Percentiles rank a stretch among this genome's conserved stretches.
Conservation (phyloP, 2,888 invertebrate genomes). For the Bursaphelenchus okinawaensis region DNA sequence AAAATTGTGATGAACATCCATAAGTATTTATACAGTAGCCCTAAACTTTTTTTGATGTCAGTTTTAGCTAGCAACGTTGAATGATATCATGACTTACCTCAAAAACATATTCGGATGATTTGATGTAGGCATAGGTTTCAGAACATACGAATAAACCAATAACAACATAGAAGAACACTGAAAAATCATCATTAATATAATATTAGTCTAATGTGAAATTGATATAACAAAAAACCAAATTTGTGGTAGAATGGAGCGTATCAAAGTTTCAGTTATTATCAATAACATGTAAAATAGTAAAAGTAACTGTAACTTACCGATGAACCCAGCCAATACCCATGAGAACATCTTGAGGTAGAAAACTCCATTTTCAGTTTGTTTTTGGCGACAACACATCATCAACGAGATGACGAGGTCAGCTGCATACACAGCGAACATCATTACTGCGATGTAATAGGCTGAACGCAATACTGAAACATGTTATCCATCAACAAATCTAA, state of each 20-base stretch:
- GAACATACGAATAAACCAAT: neutral
- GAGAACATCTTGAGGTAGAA: slow-evolving; percentile 2
- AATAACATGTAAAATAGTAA: neutral
- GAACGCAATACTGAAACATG: neutral
- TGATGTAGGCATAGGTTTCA: neutral
- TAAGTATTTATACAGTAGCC: neutral
- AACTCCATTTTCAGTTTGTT: neutral
- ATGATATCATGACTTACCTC: too few relatives aligned
- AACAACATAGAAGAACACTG: neutral
- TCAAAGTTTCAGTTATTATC: too few relatives aligned
- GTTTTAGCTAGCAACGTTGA: too few relatives aligned
- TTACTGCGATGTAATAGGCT: slow-evolving; percentile 6
- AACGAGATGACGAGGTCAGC: neutral
- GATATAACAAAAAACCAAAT: too few relatives aligned
- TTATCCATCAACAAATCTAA: too few relatives aligned
- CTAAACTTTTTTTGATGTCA: neutral
- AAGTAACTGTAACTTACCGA: neutral
- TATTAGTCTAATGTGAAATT: too few relatives aligned
- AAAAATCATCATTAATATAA: too few relatives aligned
- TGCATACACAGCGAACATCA: neutral
- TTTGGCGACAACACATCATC: slow-evolving; percentile 10
- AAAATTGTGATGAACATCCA: neutral
- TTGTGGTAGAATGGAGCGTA: too few relatives aligned
- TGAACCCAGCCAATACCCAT: slow-evolving; percentile 1
- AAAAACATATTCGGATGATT: neutral